phyloP scores from a whole-genome alignment of 2,888 invertebrate species.

The Lamellibrachia columna region DNA sequence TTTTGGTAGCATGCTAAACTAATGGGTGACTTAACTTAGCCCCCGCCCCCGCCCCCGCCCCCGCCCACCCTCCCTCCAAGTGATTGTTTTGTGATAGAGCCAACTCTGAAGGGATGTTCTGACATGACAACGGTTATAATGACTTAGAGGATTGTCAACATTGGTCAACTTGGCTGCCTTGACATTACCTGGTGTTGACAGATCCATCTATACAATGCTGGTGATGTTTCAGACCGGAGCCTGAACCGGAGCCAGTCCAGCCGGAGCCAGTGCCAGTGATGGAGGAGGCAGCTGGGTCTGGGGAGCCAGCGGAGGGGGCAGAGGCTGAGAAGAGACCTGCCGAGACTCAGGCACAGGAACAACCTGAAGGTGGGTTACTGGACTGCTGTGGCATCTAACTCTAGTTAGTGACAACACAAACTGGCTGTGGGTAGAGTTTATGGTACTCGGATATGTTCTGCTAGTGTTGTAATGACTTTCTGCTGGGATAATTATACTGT shows the following conservation, averaged over 20 bases:
- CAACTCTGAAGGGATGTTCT: too few species aligned
- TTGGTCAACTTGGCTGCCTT: neutral
- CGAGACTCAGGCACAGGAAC: constrained; percentile 37
- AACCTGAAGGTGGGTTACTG: constrained; percentile 21
- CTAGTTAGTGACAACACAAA: neutral
- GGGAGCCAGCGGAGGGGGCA: constrained; percentile 5
- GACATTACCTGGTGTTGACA: neutral
- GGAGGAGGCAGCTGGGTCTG: neutral
- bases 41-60: too few species aligned
- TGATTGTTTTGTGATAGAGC: too few species aligned
- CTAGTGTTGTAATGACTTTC: neutral
- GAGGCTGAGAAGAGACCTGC: constrained; percentile 27
- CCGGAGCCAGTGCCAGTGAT: constrained; percentile 31
- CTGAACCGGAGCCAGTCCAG: constrained; percentile 42
- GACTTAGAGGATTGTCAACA: neutral
- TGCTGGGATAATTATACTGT: neutral
- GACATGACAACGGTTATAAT: neutral
- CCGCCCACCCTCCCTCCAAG: too few species aligned
- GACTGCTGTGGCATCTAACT: constrained; percentile 31
- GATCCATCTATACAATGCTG: neutral
- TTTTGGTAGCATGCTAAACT: too few species aligned
- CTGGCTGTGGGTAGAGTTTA: neutral
- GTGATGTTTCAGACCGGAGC: constrained; percentile 50
- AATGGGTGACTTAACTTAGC: too few species aligned
- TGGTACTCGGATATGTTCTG: too few species aligned